Evolutionary conservation across 2,113 vertebrate genomes (phyloP).

Genomic region (Regulus satrapa): DNA sequence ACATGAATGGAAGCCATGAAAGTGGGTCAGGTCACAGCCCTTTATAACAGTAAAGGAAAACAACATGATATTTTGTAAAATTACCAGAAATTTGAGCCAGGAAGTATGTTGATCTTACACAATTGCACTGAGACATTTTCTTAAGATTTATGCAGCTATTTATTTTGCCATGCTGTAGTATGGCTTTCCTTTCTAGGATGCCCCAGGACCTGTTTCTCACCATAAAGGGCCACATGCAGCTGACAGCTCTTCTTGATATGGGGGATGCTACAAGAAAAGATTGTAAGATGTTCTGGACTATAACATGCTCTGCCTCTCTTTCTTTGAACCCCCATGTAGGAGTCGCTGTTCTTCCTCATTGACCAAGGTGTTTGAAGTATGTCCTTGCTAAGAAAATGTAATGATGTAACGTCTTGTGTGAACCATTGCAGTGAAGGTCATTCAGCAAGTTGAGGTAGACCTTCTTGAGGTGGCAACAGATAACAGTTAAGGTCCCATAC

Average conservation of each 20-base stretch:
- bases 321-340: conserved; percentile 66
- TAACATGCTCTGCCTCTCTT: conserved; percentile 64
- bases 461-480: conserved; percentile 37
- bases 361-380: conserved; percentile 66
- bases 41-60: not conserved
- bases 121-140: conserved; percentile 56
- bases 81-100: conserved; percentile 21
- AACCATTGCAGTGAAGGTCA: conserved; percentile 54
- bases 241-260: conserved; percentile 66
- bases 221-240: conserved; percentile 66
- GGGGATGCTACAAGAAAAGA: conserved; percentile 63
- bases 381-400: conserved; percentile 67
- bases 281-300: conserved; percentile 69
- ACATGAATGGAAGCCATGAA: not conserved
- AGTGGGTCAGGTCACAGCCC: conserved; percentile 1
- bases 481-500: not conserved
- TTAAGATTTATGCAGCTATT: conserved; percentile 65
- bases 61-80: not conserved
- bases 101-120: conserved; percentile 52
- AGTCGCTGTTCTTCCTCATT: conserved; percentile 58
- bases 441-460: conserved; percentile 43
- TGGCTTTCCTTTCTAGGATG: conserved; percentile 69
- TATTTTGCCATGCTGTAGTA: conserved; percentile 69
- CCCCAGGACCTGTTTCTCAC: conserved; percentile 64
- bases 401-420: conserved; percentile 59